These are phyloP conservation scores for Lapara coniferarum DNA, from an alignment of 2,888 invertebrate species.

Conservation along the genomic window DNA sequence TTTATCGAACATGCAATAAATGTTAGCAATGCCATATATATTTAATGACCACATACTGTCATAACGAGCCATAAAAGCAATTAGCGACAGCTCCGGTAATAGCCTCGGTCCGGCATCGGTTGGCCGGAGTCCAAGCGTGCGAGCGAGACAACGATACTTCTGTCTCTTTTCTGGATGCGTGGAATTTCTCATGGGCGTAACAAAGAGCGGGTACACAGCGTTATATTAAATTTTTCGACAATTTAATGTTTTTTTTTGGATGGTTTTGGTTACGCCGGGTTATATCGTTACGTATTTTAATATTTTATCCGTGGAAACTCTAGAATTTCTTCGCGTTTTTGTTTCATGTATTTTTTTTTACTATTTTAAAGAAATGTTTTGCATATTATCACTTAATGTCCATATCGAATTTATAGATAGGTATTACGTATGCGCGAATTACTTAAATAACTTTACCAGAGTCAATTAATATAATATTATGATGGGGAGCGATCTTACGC, in stretches of 20 bases:
- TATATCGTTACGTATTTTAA: no score
- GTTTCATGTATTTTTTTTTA: no score
- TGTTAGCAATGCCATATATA: slow-evolving; percentile 28
- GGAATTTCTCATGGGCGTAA: slow-evolving; percentile 55
- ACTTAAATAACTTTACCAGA: no score
- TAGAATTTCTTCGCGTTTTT: no score
- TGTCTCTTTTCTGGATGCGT: slow-evolving; percentile 29
- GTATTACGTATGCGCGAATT: no score
- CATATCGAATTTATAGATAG: no score
- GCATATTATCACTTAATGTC: no score
- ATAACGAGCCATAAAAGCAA: slow-evolving; percentile 62
- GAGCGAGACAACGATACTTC: slow-evolving; percentile 32
- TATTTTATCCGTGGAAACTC: no score
- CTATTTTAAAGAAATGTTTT: no score
- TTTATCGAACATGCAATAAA: slow-evolving; percentile 32
- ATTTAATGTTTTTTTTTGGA: slow-evolving; percentile 8
- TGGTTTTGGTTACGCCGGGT: neutral
- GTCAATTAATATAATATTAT: no score
- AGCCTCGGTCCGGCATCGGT: slow-evolving; percentile 57
- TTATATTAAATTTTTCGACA: slow-evolving; percentile 45
- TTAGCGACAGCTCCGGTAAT: slow-evolving; percentile 71
- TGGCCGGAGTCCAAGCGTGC: slow-evolving; percentile 49
- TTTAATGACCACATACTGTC: slow-evolving; percentile 41
- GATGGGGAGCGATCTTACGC: no score
- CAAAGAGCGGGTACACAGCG: slow-evolving; percentile 41